Evolutionary conservation across 2,113 vertebrate species (phyloP).

Genomic region (Tympanuchus pallidicinctus): DNA sequence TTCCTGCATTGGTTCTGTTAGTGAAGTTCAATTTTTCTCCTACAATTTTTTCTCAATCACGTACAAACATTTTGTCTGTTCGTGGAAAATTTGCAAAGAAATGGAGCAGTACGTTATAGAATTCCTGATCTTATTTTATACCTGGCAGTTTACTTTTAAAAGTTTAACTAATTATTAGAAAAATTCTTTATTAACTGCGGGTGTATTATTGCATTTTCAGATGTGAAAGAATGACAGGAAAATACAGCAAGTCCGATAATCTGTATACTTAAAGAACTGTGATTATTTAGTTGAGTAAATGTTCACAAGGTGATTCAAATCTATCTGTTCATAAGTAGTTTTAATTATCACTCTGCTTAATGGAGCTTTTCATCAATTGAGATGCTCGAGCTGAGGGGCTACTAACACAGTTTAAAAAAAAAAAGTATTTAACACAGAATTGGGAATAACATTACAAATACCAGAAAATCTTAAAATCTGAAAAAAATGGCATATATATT

Average conservation of each 20-base stretch:
- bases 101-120: background rate
- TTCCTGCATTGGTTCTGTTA: background rate
- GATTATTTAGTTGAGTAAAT: background rate
- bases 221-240: background rate
- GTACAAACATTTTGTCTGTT: background rate
- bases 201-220: background rate
- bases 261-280: background rate
- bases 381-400: background rate
- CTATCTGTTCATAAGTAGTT: background rate
- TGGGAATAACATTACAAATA: background rate
- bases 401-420: background rate
- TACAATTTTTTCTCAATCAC: background rate
- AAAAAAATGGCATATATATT: background rate
- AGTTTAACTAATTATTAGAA: background rate
- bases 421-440: background rate
- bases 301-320: background rate
- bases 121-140: background rate
- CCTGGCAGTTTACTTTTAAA: background rate
- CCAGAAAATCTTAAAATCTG: background rate
- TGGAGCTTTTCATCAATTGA: background rate
- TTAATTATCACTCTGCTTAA: background rate
- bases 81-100: background rate
- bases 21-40: background rate
- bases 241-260: background rate
- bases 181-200: background rate